phyloP scores from a whole-genome alignment of 2,797 vertebrate genomes.

The Sparidentex hasta region DNA sequence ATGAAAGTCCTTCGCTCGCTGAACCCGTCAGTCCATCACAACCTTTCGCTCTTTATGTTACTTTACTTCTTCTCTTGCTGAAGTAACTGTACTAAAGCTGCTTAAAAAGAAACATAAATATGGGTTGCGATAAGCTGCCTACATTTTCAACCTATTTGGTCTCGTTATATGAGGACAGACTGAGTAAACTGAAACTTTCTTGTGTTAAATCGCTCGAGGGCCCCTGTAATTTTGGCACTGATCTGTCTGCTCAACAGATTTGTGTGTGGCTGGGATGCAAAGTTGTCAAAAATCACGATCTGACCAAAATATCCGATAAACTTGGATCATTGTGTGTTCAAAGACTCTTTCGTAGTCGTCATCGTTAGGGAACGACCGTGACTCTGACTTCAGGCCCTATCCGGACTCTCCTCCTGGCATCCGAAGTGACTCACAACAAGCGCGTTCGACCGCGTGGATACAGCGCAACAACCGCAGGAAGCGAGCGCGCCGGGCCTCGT shows the following conservation, averaged over 20 bases:
- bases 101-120: too few species aligned
- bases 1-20: too few species aligned
- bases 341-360: neutral
- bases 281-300: neutral
- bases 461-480: neutral
- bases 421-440: neutral
- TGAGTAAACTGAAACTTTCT: neutral
- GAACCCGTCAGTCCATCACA: too few species aligned
- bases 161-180: too few species aligned
- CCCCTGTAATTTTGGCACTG: neutral
- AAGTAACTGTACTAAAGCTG: too few species aligned
- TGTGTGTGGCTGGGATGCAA: neutral
- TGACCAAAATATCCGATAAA: accelerated
- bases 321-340: neutral
- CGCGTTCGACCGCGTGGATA: neutral
- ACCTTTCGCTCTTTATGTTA: too few species aligned
- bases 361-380: neutral
- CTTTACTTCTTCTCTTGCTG: too few species aligned
- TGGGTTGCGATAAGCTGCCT: too few species aligned
- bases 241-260: neutral
- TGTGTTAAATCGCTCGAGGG: neutral
- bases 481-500: neutral
- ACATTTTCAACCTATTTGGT: too few species aligned
- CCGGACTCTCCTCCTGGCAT: neutral
- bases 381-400: neutral